Base-by-base conservation (phyloP, 2,113 vertebrate genomes). In the Pangasianodon gigas region DNA sequence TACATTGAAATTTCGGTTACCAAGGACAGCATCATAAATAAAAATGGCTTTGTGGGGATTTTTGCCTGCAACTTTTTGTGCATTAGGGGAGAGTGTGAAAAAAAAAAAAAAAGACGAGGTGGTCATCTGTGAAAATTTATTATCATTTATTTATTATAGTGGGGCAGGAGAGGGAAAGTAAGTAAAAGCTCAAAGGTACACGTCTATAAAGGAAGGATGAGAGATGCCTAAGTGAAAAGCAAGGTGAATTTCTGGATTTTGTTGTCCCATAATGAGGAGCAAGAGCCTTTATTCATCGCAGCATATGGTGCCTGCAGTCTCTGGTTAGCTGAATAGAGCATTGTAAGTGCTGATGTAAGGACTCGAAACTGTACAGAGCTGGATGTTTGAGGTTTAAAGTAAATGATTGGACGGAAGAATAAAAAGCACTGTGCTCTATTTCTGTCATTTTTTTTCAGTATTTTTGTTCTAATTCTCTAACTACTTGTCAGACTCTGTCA, bases 1-100 rank as follows among this genome's bases (percentile, higher is more conserved):
- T 96, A 97, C 97, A 97, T 98, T 98, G 97, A 97, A 97, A 98
- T 97, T 97, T 98, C 96, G 93, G 96, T 97, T 97, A 94, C 96
- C 98, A 98, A 98, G 98, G 98, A 97, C 97, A 97, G 96, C 97
- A 97, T 97, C 97, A 98, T 98, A 97, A 98, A 99, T 97, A 97
- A 97, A 96, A 96, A 96, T 96, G 96, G 96, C 95, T 97, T 98
- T 97, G 96, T 97, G 95, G 96, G 90, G 96, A 96, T 97, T 97
- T 97, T 97, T 96, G 97, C 97, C 96, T 97, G 96, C 90, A 92
- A 89, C 81, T 92, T 92, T 90, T 85, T 56, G 54, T 91, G 93
- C 87, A 91, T 92, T 89, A 90, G 79, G 75, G 86, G 80, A 88
- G 87, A 86, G 74, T 69, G 48, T 16, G 75, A 48, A 48, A 52